phyloP scores from a whole-genome alignment of 64 coral and sea anemone genomes.

The Stylophora pistillata region DNA sequence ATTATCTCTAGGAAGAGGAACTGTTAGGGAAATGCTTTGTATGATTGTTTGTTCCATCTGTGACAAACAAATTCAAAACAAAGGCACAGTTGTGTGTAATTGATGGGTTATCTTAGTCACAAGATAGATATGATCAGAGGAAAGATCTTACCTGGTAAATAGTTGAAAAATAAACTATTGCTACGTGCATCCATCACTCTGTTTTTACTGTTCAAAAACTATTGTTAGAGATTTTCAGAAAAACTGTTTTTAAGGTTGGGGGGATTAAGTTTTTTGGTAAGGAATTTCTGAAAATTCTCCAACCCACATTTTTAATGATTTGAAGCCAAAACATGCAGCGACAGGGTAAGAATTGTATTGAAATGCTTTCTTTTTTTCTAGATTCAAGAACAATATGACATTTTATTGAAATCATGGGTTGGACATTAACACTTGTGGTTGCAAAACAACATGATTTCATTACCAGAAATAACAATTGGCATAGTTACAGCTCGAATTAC shows the following conservation, averaged over 20 bases:
- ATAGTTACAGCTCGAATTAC: background rate
- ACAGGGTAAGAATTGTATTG: no score
- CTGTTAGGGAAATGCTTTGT: background rate
- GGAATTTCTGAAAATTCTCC: background rate
- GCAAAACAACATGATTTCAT: background rate
- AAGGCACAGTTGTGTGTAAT: background rate
- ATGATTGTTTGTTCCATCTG: background rate
- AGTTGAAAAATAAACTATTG: no score
- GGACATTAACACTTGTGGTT: background rate
- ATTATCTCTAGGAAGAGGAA: background rate
- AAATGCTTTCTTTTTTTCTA: background rate
- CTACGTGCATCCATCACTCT: no score
- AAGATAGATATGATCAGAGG: no score
- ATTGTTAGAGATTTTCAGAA: no score
- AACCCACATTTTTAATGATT: background rate
- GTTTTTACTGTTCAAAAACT: no score
- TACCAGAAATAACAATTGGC: background rate
- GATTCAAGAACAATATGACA: background rate
- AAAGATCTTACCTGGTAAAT: no score
- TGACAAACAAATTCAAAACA: background rate
- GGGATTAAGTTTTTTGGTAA: background rate
- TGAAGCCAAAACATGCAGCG: background rate
- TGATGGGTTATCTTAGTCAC: no score
- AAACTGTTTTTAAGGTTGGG: no score
- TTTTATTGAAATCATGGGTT: background rate